Evolutionary conservation across 2,888 invertebrate species (phyloP).

Genomic region (Leucoptera coffeella): DNA sequence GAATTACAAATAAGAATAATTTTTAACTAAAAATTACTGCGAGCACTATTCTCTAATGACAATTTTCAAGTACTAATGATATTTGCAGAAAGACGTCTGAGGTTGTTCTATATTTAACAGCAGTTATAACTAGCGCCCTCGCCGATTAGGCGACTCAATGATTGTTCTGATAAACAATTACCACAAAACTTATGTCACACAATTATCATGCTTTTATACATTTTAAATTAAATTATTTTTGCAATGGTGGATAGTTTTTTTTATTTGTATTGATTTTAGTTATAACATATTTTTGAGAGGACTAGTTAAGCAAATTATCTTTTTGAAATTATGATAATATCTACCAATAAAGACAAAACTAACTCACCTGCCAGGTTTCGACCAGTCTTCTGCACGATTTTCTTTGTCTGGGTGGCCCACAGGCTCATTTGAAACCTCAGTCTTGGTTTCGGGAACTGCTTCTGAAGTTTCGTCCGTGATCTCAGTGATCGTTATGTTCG

Average conservation of each 20-base stretch:
- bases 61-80: slow-evolving; percentile 44
- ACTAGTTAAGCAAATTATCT: no score
- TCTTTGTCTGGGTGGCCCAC: slow-evolving; percentile 10
- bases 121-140: slow-evolving; percentile 43
- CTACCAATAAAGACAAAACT: slow-evolving; percentile 2
- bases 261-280: no score
- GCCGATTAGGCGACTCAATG: slow-evolving; percentile 14
- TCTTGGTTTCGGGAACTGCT: slow-evolving; percentile 20
- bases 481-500: slow-evolving; percentile 45
- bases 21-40: no score
- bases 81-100: slow-evolving; percentile 40
- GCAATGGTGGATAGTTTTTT: no score
- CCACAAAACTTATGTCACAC: no score
- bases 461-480: slow-evolving; percentile 28
- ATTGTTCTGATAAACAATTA: no score
- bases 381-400: slow-evolving; percentile 28
- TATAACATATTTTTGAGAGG: no score
- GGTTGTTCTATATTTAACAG: slow-evolving; percentile 43
- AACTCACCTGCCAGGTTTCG: slow-evolving; percentile 44
- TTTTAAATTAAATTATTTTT: slow-evolving; percentile 20
- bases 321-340: no score
- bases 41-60: slow-evolving; percentile 47
- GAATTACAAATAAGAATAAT: no score
- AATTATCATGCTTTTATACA: no score
- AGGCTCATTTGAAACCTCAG: slow-evolving; percentile 3